Evolutionary conservation across 2,888 invertebrate genomes (phyloP), one percentile per base, ranked within the genome.

Genomic region (Athripsodes cinereus): DNA sequence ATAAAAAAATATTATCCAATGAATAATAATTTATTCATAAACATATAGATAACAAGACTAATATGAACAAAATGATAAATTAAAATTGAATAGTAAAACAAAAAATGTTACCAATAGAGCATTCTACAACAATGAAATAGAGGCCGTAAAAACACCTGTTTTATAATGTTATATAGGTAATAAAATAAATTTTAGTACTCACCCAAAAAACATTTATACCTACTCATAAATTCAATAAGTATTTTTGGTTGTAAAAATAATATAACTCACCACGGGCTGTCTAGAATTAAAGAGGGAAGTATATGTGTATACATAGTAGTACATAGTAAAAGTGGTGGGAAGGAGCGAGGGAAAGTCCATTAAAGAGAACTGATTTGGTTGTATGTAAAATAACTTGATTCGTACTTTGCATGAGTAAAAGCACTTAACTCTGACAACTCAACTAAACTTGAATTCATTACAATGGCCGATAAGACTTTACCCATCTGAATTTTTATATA

Each of bases 321-420:
- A n/a, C n/a, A n/a, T n/a, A n/a, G n/a, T n/a, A 3, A 40, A 13
- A 13, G 40, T 8, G n/a, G 16, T 40, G 40, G 40, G 16, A 3
- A 16, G 40, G 40, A 40, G 13, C 40, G 40, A 40, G 40, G 16
- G 40, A 40, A 40, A 40, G 22, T 50, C 50, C 50, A 50, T 50
- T 50, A 50, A 13, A 21, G 22, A 26, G 21, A 50, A 50, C 50
- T 50, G 22, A 22, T 50, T 50, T 26, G 21, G 18, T 13, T 16
- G 26, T 50, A 50, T 50, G 50, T 50, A 50, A 50, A 50, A 21
- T 26, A 26, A 26, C 52, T 56, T 55, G 51, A 49, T 61, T 58
- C 49, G 50, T 57, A 55, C 57, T 59, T 57, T 57, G 59, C 62
- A 59, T 59, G 57, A 59, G 53, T 55, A 49, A 52, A 57, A 58